Base-by-base conservation (phyloP, 2,888 invertebrate genomes). In the Ctena decussata region DNA sequence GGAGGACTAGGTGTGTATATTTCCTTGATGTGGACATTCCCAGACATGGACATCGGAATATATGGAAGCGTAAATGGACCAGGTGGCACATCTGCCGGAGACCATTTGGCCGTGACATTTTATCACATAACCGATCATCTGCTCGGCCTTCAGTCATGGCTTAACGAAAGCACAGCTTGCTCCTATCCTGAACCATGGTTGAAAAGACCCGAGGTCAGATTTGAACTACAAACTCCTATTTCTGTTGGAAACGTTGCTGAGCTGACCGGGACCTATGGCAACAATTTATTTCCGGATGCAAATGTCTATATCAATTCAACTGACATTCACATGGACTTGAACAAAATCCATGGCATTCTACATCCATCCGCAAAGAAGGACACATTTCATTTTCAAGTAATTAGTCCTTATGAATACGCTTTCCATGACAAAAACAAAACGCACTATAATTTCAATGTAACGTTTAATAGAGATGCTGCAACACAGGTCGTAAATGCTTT, bases 81-180 rank as follows among this genome's bases (percentile, higher is more conserved):
- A 8, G 76, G 49, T 0, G 30, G 65, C n/a, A 57, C 37, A 11
- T 5, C 5, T 5, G 11, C 41, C 11, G 11, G 60, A 24, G 57
- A 60, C 18, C 49, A 80, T 27, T 21, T 73, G 5, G 8, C 8
- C 6, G 35, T 83, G 6, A 81, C 82, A 15, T 24, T 83, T 12
- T 85, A 79, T 57, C 89, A 83, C 77, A 75, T 91, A 46, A 77
- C 82, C 8, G 92, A 92, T 80, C 57, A 85, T 21, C n/a, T 89
- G 12, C 49, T 91, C n/a, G 84, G 81, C 0, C 80, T 86, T 53
- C 41, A 82, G 18, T 86, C 88, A 15, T 92, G 92, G 92, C 53
- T 92, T 27, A 89, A 92, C 65, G 80, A 77, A 15, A 82, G 87
- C n/a, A 89, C 90, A 1, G 76, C 86, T 12, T 92, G 92, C 71